phyloP scores from a whole-genome alignment of 2,888 invertebrate genomes.

The Campaea margaritaria region DNA sequence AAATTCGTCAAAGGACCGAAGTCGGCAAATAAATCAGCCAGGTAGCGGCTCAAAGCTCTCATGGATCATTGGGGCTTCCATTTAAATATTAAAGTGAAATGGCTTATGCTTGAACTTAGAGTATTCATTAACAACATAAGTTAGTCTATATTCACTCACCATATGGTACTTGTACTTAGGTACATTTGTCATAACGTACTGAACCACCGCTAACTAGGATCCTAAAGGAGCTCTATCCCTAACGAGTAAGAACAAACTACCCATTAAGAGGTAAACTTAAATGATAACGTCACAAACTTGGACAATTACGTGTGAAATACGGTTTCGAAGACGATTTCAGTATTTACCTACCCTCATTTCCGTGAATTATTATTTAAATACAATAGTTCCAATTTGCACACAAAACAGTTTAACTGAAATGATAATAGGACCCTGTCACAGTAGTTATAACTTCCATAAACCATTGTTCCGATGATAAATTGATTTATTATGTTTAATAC shows the following conservation, averaged over 20 bases:
- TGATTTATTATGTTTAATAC: conserved; percentile 22
- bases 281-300: conserved; percentile 8
- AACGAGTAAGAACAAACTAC: conserved; percentile 5
- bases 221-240: background rate
- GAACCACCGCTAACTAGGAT: background rate
- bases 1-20: conserved; percentile 39
- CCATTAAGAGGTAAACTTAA: conserved; percentile 1
- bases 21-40: conserved; percentile 39
- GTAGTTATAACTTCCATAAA: conserved; percentile 18
- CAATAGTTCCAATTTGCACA: conserved; percentile 20
- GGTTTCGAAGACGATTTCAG: background rate
- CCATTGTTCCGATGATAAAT: conserved; percentile 26
- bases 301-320: conserved; percentile 4
- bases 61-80: conserved; percentile 34
- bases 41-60: conserved; percentile 24
- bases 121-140: conserved; percentile 4
- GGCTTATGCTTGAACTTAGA: conserved; percentile 11
- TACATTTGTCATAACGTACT: background rate
- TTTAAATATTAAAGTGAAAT: conserved; percentile 24
- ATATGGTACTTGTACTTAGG: no score
- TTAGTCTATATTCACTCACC: background rate
- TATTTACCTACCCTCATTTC: background rate
- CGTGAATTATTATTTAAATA: conserved; percentile 1
- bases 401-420: conserved; percentile 27
- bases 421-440: conserved; percentile 24